Percentiles rank a stretch among this genome's conserved stretches.
phyloP scores from a whole-genome alignment of 2,113 vertebrate genomes.

The Nothoprocta pentlandii region DNA sequence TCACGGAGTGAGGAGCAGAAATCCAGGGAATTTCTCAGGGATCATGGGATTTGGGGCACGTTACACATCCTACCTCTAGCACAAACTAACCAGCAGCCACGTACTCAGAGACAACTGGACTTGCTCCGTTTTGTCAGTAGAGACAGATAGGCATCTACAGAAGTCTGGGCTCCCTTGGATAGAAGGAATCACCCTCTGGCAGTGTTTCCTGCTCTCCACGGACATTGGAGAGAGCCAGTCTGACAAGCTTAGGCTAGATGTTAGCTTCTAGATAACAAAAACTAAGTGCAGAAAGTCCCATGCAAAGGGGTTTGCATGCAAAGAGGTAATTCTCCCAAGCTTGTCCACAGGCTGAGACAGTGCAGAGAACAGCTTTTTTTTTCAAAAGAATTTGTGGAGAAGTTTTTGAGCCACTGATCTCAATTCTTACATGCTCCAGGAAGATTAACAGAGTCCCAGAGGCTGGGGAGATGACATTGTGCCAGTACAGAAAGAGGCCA shows the following conservation, averaged over 20 bases:
- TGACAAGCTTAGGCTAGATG: neutral
- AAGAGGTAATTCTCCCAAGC: neutral
- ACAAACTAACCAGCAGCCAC: neutral
- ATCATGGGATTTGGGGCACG: rapidly evolving
- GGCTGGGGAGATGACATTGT: neutral
- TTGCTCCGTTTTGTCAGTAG: neutral
- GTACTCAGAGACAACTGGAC: neutral
- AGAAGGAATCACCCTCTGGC: neutral
- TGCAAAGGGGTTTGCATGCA: rapidly evolving
- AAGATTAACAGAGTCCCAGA: neutral
- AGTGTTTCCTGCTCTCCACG: neutral
- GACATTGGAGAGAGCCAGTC: neutral
- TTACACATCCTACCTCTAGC: rapidly evolving
- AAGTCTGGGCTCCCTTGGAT: neutral
- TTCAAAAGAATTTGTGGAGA: neutral
- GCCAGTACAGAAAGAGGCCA: neutral
- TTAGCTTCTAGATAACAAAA: neutral
- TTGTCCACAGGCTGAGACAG: neutral
- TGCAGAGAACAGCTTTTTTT: neutral
- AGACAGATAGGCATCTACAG: neutral
- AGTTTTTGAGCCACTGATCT: neutral
- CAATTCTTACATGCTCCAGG: neutral
- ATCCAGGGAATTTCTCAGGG: neutral
- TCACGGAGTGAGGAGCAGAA: neutral
- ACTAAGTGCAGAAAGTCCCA: rapidly evolving